Evolutionary conservation across 1,140 invertebrate genomes (phyloP).

Genomic region (Magallana angulata): DNA sequence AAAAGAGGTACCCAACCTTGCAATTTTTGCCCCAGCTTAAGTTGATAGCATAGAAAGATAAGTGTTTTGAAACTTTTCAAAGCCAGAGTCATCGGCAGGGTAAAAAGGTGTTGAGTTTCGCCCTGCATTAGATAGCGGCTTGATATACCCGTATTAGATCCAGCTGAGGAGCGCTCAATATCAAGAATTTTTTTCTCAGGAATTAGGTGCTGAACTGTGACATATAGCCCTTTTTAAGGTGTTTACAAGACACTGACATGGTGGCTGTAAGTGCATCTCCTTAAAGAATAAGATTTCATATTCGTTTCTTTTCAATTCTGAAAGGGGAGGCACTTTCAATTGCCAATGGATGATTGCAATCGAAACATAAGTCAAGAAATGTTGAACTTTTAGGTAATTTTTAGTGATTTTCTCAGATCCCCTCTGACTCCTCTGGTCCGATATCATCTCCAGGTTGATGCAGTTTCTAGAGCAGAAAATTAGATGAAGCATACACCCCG

Average conservation of each 20-base stretch:
- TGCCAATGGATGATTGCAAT: not conserved
- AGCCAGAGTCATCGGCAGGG: not conserved
- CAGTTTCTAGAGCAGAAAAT: not conserved
- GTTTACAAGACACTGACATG: slow-evolving; percentile 10
- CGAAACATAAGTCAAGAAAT: not conserved
- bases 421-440: not conserved
- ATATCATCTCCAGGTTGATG: not conserved
- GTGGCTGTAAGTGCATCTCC: slow-evolving; percentile 3
- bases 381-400: not conserved
- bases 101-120: slow-evolving; percentile 30
- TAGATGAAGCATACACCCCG: not conserved
- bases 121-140: slow-evolving; percentile 5
- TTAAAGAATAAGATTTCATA: not conserved
- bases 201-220: slow-evolving; percentile 28
- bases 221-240: not conserved
- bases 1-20: slow-evolving; percentile 22
- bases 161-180: slow-evolving; percentile 9
- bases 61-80: slow-evolving; percentile 35
- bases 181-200: slow-evolving; percentile 1
- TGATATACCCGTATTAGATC: slow-evolving; percentile 27
- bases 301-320: not conserved
- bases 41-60: slow-evolving; percentile 14
- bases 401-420: not conserved
- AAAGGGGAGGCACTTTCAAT: not conserved
- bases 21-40: slow-evolving; percentile 24